Base-by-base conservation (phyloP, 2,888 invertebrate species). In the Biston stratarius region DNA sequence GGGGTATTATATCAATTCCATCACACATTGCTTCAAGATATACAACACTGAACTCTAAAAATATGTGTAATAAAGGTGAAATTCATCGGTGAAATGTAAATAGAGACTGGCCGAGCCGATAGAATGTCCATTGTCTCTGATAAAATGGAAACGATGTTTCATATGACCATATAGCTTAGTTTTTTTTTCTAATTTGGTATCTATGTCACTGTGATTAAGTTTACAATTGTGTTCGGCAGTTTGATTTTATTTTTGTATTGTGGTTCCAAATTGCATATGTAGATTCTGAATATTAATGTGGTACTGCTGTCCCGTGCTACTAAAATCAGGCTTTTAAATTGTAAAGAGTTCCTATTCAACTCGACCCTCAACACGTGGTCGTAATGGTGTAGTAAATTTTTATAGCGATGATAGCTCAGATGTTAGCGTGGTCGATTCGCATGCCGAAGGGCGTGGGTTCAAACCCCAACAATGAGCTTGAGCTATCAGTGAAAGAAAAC, bases 61-160 rank as follows among this genome's bases (percentile, higher is more conserved):
- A 0, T 14, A 3, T 49, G 0, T 38, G 0, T 38, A n/a, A 70
- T 79, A 76, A 72, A 68, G 73, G 38, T 72, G 67, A 68, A 74
- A 69, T 59, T 70, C 67, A 48, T 65, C 44, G 59, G 14, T 14
- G 15, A 45, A 63, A 68, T 72, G 69, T 62, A 57, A 60, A 71
- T 76, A 73, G 65, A 74, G 69, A 76, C 72, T 76, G 75, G 73
- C 74, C 76, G 62, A 78, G 74, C 73, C 76, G 76, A 84, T 86
- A 87, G 86, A 89, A 89, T 89, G 87, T 83, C 88, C 84, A 91
- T 90, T 91, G 91, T 89, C 79, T 87, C 81, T 81, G 71, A 69
- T 77, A 69, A 74, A 74, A 79, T 75, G 75, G 79, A 76, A 79
- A 73, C 76, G 77, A 10, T 40, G 24, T 14, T 58, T 12, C 72